Conservation (phyloP, 2,797 vertebrate species). For the Cephalopachus bancanus region DNA sequence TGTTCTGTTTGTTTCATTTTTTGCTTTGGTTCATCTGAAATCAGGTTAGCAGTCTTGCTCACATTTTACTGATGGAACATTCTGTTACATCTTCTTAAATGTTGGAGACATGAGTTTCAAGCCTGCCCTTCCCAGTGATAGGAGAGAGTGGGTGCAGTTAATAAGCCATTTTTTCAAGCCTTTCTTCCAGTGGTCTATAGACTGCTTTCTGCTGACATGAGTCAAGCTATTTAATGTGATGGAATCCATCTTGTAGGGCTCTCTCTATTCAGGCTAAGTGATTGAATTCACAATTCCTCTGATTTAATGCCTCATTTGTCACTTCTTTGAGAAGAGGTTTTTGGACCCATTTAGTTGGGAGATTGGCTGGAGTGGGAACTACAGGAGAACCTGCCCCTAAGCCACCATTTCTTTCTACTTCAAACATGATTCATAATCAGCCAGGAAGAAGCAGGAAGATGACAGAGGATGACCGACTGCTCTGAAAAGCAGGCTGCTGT, state of each 20-base stretch:
- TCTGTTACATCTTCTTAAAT: neutral
- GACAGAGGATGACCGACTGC: slow-evolving; percentile 38
- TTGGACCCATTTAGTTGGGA: slow-evolving; percentile 76
- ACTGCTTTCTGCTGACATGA: slow-evolving; percentile 68
- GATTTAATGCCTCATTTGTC: slow-evolving; percentile 80
- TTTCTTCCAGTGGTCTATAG: slow-evolving; percentile 70
- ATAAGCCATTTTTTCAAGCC: slow-evolving; percentile 62
- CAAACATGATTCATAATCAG: slow-evolving; percentile 72
- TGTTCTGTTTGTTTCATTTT: neutral
- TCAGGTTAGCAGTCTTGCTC: neutral
- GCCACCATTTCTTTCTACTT: slow-evolving; percentile 65
- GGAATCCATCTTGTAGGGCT: slow-evolving; percentile 67
- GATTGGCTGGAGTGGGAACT: slow-evolving; percentile 73
- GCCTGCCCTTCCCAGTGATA: slow-evolving; percentile 32
- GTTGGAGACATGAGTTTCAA: slow-evolving; percentile 31
- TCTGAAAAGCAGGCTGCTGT: neutral
- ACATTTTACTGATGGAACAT: neutral
- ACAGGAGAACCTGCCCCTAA: slow-evolving; percentile 61
- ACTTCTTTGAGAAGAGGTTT: slow-evolving; percentile 74
- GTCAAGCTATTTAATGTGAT: slow-evolving; percentile 14
- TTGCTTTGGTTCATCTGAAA: slow-evolving; percentile 1
- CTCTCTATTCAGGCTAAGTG: slow-evolving; percentile 68
- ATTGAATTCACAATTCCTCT: slow-evolving; percentile 69
- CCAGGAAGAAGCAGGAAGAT: slow-evolving; percentile 65
- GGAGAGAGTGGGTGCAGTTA: slow-evolving; percentile 61